These are phyloP conservation scores for Peromyscus maniculatus DNA, from an alignment of 2,113 vertebrate genomes.

Conservation along the genomic window DNA sequence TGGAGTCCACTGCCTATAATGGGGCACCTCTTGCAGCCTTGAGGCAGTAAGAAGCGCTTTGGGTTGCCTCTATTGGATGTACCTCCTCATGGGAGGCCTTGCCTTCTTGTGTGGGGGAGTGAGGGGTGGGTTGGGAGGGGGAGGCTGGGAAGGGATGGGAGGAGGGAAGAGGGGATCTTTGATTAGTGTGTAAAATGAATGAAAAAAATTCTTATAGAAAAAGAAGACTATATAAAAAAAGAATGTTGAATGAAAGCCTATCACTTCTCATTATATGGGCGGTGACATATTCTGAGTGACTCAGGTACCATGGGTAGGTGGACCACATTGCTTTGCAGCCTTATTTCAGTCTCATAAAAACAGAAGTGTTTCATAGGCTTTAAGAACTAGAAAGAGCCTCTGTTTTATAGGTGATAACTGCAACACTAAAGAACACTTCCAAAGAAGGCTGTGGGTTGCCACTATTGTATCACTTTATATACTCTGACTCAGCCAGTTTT, in stretches of 20 bases:
- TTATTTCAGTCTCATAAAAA: not conserved
- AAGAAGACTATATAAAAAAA: not conserved
- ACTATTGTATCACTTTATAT: not conserved
- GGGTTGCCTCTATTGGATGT: too few relatives aligned
- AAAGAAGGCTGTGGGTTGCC: not conserved
- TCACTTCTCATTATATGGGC: slow-evolving; percentile 32
- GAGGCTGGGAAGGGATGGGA: too few relatives aligned
- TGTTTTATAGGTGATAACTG: not conserved
- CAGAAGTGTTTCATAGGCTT: not conserved
- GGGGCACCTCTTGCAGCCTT: too few relatives aligned
- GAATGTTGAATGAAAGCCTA: not conserved
- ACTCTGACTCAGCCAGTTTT: not conserved
- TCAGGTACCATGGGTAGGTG: not conserved
- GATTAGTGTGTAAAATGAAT: too few relatives aligned
- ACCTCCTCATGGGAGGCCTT: too few relatives aligned
- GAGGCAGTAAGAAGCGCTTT: too few relatives aligned
- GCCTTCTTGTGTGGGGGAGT: too few relatives aligned
- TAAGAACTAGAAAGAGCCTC: not conserved
- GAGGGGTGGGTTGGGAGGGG: too few relatives aligned
- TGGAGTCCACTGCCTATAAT: too few relatives aligned
- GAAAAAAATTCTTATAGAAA: too few relatives aligned
- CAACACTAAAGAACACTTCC: not conserved
- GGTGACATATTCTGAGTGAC: not conserved
- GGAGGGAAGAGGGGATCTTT: too few relatives aligned
- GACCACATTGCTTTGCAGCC: not conserved